Evolutionary conservation across 2,797 vertebrate species (phyloP).

Genomic region (Echiichthys vipera): DNA sequence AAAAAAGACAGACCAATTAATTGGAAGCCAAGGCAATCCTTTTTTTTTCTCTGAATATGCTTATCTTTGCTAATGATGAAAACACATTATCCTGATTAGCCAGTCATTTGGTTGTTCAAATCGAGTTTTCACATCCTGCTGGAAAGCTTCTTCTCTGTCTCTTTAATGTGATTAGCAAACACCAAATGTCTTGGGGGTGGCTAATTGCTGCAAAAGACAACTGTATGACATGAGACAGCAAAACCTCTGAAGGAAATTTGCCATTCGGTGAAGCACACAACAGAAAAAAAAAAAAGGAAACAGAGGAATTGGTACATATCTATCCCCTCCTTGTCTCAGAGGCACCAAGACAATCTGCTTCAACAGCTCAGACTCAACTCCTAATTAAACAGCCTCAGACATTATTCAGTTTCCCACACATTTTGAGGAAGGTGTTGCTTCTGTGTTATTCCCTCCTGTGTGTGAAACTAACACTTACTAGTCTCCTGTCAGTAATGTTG

Average conservation of each 20-base stretch:
- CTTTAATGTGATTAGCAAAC: conserved; percentile 30
- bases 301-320: conserved; percentile 1
- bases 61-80: conserved; percentile 61
- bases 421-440: conserved; percentile 72
- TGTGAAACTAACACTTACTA: conserved; percentile 71
- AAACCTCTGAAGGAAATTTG: conserved; percentile 11
- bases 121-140: conserved; percentile 34
- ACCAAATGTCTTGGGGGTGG: conserved; percentile 15
- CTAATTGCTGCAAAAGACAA: conserved; percentile 40
- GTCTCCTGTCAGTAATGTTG: conserved; percentile 62
- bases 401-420: conserved; percentile 63
- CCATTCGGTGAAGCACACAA: conserved; percentile 1
- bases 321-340: conserved; percentile 18
- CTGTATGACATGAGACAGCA: conserved; percentile 9
- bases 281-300: not conserved
- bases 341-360: conserved; percentile 51
- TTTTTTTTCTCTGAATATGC: conserved; percentile 40
- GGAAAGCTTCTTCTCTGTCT: conserved; percentile 3
- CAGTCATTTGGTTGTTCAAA: conserved; percentile 32
- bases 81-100: conserved; percentile 52
- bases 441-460: conserved; percentile 46
- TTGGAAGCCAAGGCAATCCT: conserved; percentile 19
- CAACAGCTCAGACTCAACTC: conserved; percentile 52
- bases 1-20: conserved; percentile 50
- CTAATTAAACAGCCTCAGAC: conserved; percentile 65